These are phyloP conservation scores for Aspidoscelis tigris DNA, from an alignment of 2,113 vertebrate species.

Conservation along the genomic window DNA sequence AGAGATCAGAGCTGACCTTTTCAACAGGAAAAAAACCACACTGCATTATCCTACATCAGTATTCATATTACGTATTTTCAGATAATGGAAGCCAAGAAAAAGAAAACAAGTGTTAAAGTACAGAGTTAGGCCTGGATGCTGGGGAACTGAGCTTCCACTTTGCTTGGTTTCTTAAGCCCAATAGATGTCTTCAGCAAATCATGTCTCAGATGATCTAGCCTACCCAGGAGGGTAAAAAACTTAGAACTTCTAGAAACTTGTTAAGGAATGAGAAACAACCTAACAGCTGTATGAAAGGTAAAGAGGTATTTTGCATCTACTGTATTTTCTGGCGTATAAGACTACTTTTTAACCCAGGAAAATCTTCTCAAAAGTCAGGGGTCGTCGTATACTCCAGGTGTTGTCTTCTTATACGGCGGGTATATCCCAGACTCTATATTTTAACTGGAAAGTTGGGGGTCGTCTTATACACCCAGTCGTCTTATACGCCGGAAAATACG, in stretches of 20 bases:
- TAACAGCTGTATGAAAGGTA: background rate
- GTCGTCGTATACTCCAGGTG: too few relatives aligned
- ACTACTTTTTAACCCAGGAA: too few relatives aligned
- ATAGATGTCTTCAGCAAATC: background rate
- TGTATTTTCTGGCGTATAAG: too few relatives aligned
- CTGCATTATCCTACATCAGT: background rate
- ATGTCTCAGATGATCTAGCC: background rate
- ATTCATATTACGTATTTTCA: background rate
- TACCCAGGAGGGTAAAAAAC: background rate
- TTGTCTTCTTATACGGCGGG: too few relatives aligned
- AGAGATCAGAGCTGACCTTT: constrained; percentile 26
- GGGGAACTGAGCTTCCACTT: background rate
- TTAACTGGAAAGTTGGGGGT: too few relatives aligned
- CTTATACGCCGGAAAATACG: too few relatives aligned
- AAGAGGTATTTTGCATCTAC: background rate
- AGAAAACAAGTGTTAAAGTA: background rate
- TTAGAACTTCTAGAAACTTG: background rate
- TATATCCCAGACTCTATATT: too few relatives aligned
- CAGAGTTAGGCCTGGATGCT: background rate
- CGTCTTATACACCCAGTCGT: too few relatives aligned
- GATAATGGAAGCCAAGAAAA: background rate
- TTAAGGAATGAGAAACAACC: background rate
- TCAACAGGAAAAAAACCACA: constrained; percentile 58
- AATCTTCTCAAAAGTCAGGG: too few relatives aligned
- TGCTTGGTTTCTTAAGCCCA: background rate